A percentile compares a stretch with the other conserved stretches of the same genome.
phyloP scores from a whole-genome alignment of 1,140 invertebrate genomes.

The Bombus sibiricus region DNA sequence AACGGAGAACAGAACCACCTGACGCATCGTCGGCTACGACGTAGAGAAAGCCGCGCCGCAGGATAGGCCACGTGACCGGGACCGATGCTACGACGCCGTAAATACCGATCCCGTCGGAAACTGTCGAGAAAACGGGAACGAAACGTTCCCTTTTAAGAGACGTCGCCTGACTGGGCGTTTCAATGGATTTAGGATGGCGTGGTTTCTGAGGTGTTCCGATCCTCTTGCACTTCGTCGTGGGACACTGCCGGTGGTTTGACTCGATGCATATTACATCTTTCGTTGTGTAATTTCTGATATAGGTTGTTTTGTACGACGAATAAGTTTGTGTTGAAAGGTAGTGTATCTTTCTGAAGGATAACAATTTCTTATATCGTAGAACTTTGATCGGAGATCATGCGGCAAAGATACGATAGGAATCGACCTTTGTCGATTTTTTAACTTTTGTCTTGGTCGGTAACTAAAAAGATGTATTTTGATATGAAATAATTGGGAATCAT shows the following conservation, averaged over 20 bases:
- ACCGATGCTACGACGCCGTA: slow-evolving; percentile 1
- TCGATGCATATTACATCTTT: neutral
- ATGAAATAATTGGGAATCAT: no score
- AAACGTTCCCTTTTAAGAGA: neutral
- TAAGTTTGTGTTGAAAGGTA: neutral
- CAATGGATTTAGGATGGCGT: neutral
- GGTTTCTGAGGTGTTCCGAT: neutral
- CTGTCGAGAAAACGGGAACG: slow-evolving; percentile 5
- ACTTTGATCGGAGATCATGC: no score
- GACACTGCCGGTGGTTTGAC: neutral
- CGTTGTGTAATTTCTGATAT: neutral
- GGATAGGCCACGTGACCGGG: slow-evolving; percentile 8
- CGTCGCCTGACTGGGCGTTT: slow-evolving; percentile 6
- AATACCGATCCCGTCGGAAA: slow-evolving; percentile 30
- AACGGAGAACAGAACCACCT: slow-evolving; percentile 78
- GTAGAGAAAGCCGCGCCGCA: slow-evolving; percentile 36
- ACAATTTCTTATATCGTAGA: neutral
- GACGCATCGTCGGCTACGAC: slow-evolving; percentile 76
- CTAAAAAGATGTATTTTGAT: no score
- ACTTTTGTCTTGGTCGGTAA: no score
- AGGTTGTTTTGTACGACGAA: neutral
- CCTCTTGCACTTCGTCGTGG: neutral
- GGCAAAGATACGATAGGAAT: neutral
- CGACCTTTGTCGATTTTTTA: no score
- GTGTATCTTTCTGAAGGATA: no score